Evolutionary conservation across 2,113 vertebrate genomes (phyloP), one percentile per base, ranked within the genome.

Genomic region (Macrotis lagotis): DNA sequence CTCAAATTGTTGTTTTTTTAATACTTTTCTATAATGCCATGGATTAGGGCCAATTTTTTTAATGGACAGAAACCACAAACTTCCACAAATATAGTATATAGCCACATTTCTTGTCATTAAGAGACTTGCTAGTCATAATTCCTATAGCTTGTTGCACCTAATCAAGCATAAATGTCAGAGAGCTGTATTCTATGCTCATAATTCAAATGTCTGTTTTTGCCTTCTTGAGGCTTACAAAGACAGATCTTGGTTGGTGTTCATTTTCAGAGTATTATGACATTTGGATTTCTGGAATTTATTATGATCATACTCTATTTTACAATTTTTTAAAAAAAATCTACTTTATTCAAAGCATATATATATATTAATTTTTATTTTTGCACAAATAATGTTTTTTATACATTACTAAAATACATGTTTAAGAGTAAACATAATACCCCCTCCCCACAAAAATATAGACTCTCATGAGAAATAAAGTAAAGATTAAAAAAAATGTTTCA

Each of bases 1-100:
- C 26, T 93, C 49, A 93, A 55, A 55, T 51, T 95, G 11, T 91
- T 91, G 92, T 93, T 93, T 91, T 91, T 53, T 94, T 92, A 52
- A 95, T 94, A 92, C 91, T 9, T 88, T 91, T 59, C 44, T 83
- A 47, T 9, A 92, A 53, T 48, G 0, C 44, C 89, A 66, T 28
- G 93, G 91, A 50, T 31, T 94, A 94, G 31, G 4, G 52, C 53
- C 51, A 96, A 1, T 83, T 94, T 55, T 83, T 83, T 91, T 91
- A 94, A 96, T 93, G 49, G 91, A 88, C 25, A 49, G 25, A 92
- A 90, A 88, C 12, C 47, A 26, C 3, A 19, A 8, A 92, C 9
- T 91, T 24, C 51, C 22, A 66, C 19, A 50, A 9, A 48, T 93
- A 89, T 93, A 90, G 8, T 11, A 50, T 11, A 44, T 44, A 52